A percentile compares a stretch with the other conserved stretches of the same genome.
Conservation (phyloP, 2,113 vertebrate species). For the Pavo muticus region DNA sequence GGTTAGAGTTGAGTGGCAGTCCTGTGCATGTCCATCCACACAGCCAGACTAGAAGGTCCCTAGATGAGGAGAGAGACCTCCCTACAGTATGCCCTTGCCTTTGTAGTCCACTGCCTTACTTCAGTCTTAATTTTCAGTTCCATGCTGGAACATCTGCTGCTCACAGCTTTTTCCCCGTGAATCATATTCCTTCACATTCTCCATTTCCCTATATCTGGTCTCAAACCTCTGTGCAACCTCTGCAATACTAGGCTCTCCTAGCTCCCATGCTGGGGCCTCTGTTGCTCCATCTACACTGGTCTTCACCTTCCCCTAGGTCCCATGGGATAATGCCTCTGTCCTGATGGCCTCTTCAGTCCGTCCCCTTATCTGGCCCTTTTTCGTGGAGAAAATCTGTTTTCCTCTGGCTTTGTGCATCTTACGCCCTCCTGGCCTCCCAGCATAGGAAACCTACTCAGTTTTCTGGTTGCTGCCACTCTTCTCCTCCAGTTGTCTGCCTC, state of each 20-base stretch:
- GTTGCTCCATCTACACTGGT: background rate
- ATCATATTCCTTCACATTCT: background rate
- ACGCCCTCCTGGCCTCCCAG: background rate
- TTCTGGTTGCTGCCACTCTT: background rate
- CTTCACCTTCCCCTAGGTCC: background rate
- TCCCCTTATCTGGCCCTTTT: background rate
- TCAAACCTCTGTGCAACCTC: background rate
- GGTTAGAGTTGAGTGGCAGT: background rate
- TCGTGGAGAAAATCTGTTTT: background rate
- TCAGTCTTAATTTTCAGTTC: background rate
- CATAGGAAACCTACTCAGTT: background rate
- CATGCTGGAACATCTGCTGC: background rate
- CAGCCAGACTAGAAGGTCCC: background rate
- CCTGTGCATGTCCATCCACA: background rate
- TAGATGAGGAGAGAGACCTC: background rate
- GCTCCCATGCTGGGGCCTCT: background rate
- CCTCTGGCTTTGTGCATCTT: background rate
- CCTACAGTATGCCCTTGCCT: background rate
- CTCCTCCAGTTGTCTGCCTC: background rate
- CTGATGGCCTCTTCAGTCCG: rapidly evolving
- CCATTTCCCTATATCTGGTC: background rate
- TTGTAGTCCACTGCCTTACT: background rate
- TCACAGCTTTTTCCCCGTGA: background rate
- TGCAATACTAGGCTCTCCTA: background rate
- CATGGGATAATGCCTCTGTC: background rate